Conservation (phyloP, 2,888 invertebrate genomes). For the Schizaphis graminum region DNA sequence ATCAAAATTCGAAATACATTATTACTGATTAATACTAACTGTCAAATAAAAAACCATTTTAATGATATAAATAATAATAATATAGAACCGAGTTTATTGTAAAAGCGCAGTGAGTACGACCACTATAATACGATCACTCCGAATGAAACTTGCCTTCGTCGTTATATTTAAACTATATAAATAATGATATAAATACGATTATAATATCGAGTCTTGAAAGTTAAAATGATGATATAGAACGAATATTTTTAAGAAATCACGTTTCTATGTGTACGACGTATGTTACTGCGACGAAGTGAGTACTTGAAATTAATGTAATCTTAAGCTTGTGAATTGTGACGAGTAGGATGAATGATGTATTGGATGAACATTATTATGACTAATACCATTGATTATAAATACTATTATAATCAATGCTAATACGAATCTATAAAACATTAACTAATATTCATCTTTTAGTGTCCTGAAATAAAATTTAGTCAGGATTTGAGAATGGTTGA, state of each 20-base stretch:
- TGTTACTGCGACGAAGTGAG: neutral
- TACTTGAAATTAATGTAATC: neutral
- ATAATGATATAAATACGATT: neutral
- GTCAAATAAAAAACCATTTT: neutral
- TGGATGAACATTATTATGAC: neutral
- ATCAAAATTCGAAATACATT: neutral
- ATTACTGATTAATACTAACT: neutral
- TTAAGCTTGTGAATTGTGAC: neutral
- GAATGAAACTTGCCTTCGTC: neutral
- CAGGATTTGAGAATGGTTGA: neutral
- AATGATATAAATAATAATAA: neutral
- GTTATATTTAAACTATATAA: neutral
- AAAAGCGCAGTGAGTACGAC: neutral
- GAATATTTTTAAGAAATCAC: neutral
- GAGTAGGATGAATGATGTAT: neutral
- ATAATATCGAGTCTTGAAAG: neutral
- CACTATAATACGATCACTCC: neutral
- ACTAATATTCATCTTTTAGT: neutral
- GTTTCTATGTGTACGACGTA: neutral
- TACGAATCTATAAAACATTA: neutral
- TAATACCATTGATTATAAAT: no score
- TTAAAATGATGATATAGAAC: neutral
- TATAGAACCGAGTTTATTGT: neutral
- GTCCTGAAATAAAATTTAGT: neutral
- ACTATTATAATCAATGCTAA: no score